Conservation (phyloP, 1,140 invertebrate genomes). For the Danaus melanippus region DNA sequence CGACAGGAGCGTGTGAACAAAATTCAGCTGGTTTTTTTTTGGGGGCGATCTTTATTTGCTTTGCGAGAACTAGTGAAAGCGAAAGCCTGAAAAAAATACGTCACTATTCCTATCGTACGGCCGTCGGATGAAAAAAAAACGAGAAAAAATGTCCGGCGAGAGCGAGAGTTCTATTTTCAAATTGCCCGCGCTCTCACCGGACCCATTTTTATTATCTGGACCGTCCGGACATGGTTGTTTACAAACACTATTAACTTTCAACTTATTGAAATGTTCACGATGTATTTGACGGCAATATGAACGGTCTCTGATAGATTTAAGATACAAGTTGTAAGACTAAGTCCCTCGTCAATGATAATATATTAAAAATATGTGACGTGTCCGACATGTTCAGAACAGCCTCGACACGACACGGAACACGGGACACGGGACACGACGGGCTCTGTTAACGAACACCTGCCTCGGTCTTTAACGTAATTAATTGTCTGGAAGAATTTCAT, state of each 20-base stretch:
- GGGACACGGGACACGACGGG: no score
- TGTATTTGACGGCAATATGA: slow-evolving; percentile 5
- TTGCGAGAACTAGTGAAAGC: slow-evolving; percentile 61
- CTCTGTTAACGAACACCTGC: no score
- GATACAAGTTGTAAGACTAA: no score
- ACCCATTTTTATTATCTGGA: slow-evolving; percentile 39
- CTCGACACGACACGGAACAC: no score
- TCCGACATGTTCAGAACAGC: neutral
- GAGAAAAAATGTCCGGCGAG: slow-evolving; percentile 44
- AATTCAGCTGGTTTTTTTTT: slow-evolving; percentile 51
- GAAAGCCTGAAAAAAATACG: slow-evolving; percentile 63
- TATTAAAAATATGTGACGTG: neutral
- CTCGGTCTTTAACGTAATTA: no score
- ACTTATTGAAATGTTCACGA: neutral
- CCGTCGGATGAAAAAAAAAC: slow-evolving; percentile 51
- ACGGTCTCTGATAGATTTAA: neutral
- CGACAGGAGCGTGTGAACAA: slow-evolving; percentile 47
- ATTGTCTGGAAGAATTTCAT: no score
- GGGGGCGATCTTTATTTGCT: slow-evolving; percentile 57
- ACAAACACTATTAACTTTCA: slow-evolving; percentile 8
- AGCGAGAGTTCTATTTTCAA: slow-evolving; percentile 64
- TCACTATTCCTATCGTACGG: slow-evolving; percentile 66
- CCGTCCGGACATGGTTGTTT: slow-evolving; percentile 37
- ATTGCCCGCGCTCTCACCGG: slow-evolving; percentile 42
- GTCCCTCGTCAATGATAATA: neutral